Base-by-base conservation (phyloP, 2,888 invertebrate genomes). In the Desoria tigrina region DNA sequence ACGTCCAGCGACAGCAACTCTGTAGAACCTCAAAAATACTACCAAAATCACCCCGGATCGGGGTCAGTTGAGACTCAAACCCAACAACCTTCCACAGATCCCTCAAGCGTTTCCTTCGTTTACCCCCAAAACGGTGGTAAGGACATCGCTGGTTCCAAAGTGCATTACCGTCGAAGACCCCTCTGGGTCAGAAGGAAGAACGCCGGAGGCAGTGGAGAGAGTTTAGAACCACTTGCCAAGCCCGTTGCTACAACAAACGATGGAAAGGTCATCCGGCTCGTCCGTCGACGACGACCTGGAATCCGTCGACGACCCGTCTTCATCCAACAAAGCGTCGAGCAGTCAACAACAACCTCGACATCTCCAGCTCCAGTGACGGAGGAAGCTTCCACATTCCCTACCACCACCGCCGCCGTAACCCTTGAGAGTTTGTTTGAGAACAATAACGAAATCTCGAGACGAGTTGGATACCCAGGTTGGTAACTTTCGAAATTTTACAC, bases 401-500 rank as follows among this genome's bases (percentile, higher is more conserved):
- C 59, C 7, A 58, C 68, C 14, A 68, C 73, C 16, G 58, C 63
- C 1, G 55, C 53, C 16, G 63, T 60, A 14, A 68, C 73, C 1
- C 65, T 74, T 42, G 73, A 74, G 42, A 66, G 67, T 49, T 62
- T 70, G 1, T 73, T 73, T 60, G 69, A 71, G 45, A 65, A 68
- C 54, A 66, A 64, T 27, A 74, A 63, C 32, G 63, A 62, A 32
- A 67, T 73, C 42, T 63, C 68, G 1, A 68, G 62, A 54, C 53
- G 74, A 69, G 67, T 70, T 58, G 74, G 74, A 58, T 50, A 62
- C 64, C 24, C 70, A 67, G 74, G 74, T 72, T 66, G 11, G 32
- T 32, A 32, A 32, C 6, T 32, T 32, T 32, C 32, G n/a, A n/a
- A n/a, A n/a, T n/a, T n/a, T n/a, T n/a, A n/a, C n/a, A n/a, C n/a